Percentiles rank a stretch among this genome's conserved stretches.
Evolutionary conservation across 2,888 invertebrate genomes (phyloP).

Genomic region (Lasioglossum morio): DNA sequence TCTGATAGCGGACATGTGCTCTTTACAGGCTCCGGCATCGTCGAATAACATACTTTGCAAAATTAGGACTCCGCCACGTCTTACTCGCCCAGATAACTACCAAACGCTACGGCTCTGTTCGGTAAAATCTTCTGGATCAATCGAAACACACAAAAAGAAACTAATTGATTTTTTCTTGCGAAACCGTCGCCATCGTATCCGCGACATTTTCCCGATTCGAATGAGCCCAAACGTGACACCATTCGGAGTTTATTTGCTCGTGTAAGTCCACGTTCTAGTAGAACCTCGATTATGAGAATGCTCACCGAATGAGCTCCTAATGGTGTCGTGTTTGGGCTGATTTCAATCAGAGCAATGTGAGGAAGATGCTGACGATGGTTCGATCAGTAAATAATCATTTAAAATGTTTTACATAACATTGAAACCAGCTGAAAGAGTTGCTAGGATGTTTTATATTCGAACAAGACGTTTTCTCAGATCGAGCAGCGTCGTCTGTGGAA

Average conservation of each 20-base stretch:
- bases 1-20: background rate
- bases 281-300: background rate
- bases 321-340: background rate
- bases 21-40: background rate
- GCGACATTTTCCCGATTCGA: background rate
- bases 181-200: background rate
- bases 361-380: background rate
- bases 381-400: background rate
- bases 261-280: background rate
- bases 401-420: background rate
- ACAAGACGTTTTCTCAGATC: background rate
- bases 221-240: background rate
- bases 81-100: background rate
- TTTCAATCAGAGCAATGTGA: background rate
- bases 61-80: background rate
- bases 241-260: background rate
- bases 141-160: background rate
- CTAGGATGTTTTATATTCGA: background rate
- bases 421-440: background rate
- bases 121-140: too few relatives aligned
- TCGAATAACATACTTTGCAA: background rate
- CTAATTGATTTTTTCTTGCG: background rate
- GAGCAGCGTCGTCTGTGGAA: background rate
- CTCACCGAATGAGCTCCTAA: background rate
- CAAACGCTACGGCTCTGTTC: background rate